These are phyloP conservation scores for Lutjanus erythropterus DNA, from an alignment of 2,113 vertebrate genomes.

Conservation along the genomic window DNA sequence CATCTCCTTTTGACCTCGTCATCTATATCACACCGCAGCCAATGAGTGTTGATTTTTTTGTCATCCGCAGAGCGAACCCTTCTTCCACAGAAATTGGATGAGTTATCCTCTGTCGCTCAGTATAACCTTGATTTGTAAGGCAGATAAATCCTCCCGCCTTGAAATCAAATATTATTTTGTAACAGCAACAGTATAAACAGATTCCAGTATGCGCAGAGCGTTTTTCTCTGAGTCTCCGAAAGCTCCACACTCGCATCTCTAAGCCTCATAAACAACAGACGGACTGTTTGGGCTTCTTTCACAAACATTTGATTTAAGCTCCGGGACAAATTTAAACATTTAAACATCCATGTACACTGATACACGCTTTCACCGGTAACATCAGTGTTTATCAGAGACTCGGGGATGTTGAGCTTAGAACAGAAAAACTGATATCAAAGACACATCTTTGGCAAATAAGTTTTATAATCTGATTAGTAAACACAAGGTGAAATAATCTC, in stretches of 20 bases:
- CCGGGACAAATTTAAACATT: slow-evolving; percentile 44
- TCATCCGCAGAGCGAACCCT: slow-evolving; percentile 32
- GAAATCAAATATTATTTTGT: slow-evolving; percentile 48
- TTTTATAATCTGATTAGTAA: not conserved
- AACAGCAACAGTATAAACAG: slow-evolving; percentile 37
- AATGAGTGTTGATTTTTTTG: slow-evolving; percentile 43
- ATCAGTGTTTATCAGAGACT: slow-evolving; percentile 13
- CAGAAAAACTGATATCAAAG: not conserved
- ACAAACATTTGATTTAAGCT: slow-evolving; percentile 46
- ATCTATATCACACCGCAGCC: slow-evolving; percentile 42
- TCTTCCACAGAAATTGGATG: slow-evolving; percentile 51
- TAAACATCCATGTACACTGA: slow-evolving; percentile 22
- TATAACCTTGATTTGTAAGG: slow-evolving; percentile 61
- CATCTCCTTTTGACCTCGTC: slow-evolving; percentile 75
- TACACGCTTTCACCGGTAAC: slow-evolving; percentile 16
- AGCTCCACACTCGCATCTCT: slow-evolving; percentile 20
- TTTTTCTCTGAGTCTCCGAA: slow-evolving; percentile 35
- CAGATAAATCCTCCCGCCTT: slow-evolving; percentile 38
- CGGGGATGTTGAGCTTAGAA: not conserved
- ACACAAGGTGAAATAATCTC: not conserved
- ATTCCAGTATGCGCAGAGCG: not conserved
- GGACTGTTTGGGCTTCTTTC: slow-evolving; percentile 28
- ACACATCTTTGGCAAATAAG: not conserved
- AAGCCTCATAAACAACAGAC: slow-evolving; percentile 47
- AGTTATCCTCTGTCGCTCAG: slow-evolving; percentile 47